phyloP scores from a whole-genome alignment of 2,888 invertebrate genomes.

The Cheilosia urbana region DNA sequence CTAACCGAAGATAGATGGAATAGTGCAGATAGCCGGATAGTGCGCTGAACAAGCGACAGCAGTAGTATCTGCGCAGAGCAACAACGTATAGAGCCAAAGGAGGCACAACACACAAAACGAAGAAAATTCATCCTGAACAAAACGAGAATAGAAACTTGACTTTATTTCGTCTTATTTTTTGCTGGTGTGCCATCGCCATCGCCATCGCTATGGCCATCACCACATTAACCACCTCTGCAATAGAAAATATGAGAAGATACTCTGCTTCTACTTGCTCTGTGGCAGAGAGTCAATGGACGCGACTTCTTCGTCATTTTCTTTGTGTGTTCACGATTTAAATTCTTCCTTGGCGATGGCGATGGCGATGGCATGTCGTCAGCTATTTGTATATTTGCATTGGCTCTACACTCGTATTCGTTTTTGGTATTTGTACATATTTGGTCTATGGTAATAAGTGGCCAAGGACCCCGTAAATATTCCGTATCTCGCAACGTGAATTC shows the following conservation, averaged over 20 bases:
- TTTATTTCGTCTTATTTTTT: conserved; percentile 15
- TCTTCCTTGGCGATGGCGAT: conserved; percentile 1
- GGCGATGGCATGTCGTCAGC: background rate
- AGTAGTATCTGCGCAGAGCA: conserved; percentile 40
- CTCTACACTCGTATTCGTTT: conserved; percentile 1
- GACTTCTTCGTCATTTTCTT: conserved; percentile 44
- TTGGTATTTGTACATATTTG: conserved; percentile 17
- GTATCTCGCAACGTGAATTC: too few relatives aligned
- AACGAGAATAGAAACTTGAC: conserved; percentile 44
- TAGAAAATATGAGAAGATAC: conserved; percentile 53
- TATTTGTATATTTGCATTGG: background rate
- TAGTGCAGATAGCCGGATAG: conserved; percentile 50
- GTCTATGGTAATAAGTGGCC: conserved; percentile 45
- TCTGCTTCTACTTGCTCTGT: conserved; percentile 3
- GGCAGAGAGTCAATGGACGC: conserved; percentile 62
- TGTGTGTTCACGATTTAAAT: conserved; percentile 49
- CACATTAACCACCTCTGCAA: conserved; percentile 55
- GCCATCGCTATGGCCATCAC: conserved; percentile 29
- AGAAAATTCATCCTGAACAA: conserved; percentile 15
- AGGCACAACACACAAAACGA: conserved; percentile 22
- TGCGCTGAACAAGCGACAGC: conserved; percentile 16
- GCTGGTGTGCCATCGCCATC: conserved; percentile 2
- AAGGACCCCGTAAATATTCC: conserved; percentile 60
- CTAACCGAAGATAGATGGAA: conserved; percentile 57
- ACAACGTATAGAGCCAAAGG: conserved; percentile 20